A percentile compares a stretch with the other conserved stretches of the same genome.
These are phyloP conservation scores for Craterocephalus amniculus DNA, from an alignment of 2,797 vertebrate genomes.

Conservation along the genomic window DNA sequence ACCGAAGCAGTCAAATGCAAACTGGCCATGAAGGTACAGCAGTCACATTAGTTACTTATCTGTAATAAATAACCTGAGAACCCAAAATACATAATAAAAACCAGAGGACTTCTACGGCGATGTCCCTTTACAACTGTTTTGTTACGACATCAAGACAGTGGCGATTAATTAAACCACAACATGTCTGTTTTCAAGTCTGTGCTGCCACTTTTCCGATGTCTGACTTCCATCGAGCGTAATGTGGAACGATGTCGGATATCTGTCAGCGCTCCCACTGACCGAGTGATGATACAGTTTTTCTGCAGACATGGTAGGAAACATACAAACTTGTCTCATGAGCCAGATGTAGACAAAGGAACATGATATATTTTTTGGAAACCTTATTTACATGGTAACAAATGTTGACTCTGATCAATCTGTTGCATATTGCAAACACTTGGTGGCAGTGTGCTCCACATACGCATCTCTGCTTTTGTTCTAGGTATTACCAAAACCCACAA, in stretches of 20 bases:
- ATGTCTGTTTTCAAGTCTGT: slow-evolving; percentile 81
- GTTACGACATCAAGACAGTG: background rate
- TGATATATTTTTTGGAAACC: background rate
- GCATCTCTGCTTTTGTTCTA: slow-evolving; percentile 60
- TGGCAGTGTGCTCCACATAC: slow-evolving; percentile 64
- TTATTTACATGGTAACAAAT: background rate
- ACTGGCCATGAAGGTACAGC: slow-evolving; percentile 87
- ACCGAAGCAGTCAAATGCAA: slow-evolving; percentile 83
- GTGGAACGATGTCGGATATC: slow-evolving; percentile 90
- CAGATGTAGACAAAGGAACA: background rate
- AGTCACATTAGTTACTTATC: background rate
- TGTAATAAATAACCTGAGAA: background rate
- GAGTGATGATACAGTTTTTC: slow-evolving; percentile 87
- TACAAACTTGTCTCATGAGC: background rate
- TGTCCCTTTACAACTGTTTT: background rate
- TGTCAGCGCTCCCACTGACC: slow-evolving; percentile 66
- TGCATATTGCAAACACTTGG: slow-evolving; percentile 59
- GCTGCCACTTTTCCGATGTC: slow-evolving; percentile 89
- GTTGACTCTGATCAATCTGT: background rate
- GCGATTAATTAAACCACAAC: background rate
- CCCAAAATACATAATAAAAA: background rate
- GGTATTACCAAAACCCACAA: slow-evolving; percentile 94
- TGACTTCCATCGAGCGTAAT: slow-evolving; percentile 86
- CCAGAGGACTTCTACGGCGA: background rate
- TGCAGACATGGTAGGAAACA: slow-evolving; percentile 89